Evolutionary conservation across 2,888 invertebrate species (phyloP).

Genomic region (Osmoderma eremita): DNA sequence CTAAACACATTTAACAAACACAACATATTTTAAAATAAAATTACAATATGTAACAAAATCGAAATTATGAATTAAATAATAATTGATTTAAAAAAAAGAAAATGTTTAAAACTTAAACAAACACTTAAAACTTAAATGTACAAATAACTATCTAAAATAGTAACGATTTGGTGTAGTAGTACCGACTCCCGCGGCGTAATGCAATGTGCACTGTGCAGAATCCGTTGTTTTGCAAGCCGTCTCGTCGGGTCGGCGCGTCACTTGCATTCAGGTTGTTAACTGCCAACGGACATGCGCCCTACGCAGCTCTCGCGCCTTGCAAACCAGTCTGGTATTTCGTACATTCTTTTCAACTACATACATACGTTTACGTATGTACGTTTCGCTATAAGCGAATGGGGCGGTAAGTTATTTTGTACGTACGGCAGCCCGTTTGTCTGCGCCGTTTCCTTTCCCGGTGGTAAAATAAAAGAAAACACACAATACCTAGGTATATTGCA

Average conservation of each 20-base stretch:
- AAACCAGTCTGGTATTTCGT: slow-evolving; percentile 58
- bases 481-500: neutral
- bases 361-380: slow-evolving; percentile 7
- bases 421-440: slow-evolving; percentile 41
- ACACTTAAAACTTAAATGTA: slow-evolving; percentile 44
- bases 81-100: slow-evolving; percentile 41
- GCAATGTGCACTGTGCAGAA: slow-evolving; percentile 62
- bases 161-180: slow-evolving; percentile 62
- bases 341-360: slow-evolving; percentile 49
- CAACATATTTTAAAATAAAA: slow-evolving; percentile 58
- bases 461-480: neutral
- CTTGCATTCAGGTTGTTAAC: slow-evolving; percentile 60
- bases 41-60: slow-evolving; percentile 48
- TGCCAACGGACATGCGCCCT: slow-evolving; percentile 56
- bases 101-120: slow-evolving; percentile 42
- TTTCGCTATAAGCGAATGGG: slow-evolving; percentile 37
- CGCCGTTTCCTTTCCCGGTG: slow-evolving; percentile 44
- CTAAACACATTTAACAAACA: slow-evolving; percentile 61
- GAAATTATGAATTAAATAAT: slow-evolving; percentile 43
- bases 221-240: slow-evolving; percentile 64
- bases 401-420: slow-evolving; percentile 34
- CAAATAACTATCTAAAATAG: slow-evolving; percentile 49
- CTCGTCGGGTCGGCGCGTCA: slow-evolving; percentile 56
- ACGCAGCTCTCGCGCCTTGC: slow-evolving; percentile 51
- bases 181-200: slow-evolving; percentile 63